Percentiles rank a stretch among this genome's conserved stretches.
Conservation (phyloP, 2,113 vertebrate genomes). For the Lepus europaeus region DNA sequence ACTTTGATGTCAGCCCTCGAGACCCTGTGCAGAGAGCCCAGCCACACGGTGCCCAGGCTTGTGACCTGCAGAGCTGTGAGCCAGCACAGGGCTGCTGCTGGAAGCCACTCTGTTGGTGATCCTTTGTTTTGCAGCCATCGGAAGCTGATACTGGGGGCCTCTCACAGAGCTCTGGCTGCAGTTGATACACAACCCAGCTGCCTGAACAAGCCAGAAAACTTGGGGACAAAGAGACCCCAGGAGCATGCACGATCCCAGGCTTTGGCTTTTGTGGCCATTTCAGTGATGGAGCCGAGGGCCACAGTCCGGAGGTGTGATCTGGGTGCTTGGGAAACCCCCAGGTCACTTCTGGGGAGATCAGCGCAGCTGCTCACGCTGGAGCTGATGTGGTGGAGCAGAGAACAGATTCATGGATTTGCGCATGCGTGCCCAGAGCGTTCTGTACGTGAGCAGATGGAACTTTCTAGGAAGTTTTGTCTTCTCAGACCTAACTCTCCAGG, state of each 20-base stretch:
- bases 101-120: not conserved
- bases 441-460: not conserved
- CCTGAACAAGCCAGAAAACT: not conserved
- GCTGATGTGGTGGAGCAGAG: not conserved
- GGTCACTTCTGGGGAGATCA: not conserved
- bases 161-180: not conserved
- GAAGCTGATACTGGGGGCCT: not conserved
- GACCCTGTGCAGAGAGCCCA: not conserved
- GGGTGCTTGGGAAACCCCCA: not conserved
- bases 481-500: not conserved
- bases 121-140: not conserved
- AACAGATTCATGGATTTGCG: not conserved
- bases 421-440: not conserved
- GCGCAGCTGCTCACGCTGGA: not conserved
- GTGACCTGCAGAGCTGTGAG: not conserved
- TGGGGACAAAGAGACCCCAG: not conserved
- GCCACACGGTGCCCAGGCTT: not conserved
- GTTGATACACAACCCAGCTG: not conserved
- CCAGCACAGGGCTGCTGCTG: too few relatives aligned
- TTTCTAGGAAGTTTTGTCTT: constrained; percentile 42
- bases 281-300: not conserved
- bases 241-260: not conserved
- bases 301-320: not conserved
- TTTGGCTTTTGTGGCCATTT: not conserved
- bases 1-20: not conserved